Evolutionary conservation across 1,140 invertebrate genomes (phyloP), one percentile per base, ranked within the genome.

Genomic region (Drosophila carrolli): DNA sequence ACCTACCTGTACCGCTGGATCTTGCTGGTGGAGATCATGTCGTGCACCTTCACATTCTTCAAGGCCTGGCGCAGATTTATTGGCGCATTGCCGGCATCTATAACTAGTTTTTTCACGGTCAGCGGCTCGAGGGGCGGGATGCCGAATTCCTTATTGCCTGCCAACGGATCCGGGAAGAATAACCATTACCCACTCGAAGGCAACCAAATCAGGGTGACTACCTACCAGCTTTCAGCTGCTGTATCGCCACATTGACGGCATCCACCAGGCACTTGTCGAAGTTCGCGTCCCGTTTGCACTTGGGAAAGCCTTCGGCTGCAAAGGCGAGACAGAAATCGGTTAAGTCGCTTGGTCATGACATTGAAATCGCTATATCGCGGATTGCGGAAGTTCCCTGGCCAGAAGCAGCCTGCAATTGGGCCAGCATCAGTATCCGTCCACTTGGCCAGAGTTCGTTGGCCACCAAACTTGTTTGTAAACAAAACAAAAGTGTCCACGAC

Each of bases 1-100:
- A 65, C 61, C 59, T 66, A 92, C 91, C 91, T 81, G 58, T 92
- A 92, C 44, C 83, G 78, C 40, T 81, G 77, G n/a, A 92, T 88
- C 77, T 89, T 92, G 66, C 91, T 92, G 7, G 91, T 91, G 37
- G 81, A 90, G 58, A 92, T 94, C 50, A 95, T 78, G 44, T 94
- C 94, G 70, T 94, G 60, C 32, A 95, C 56, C 79, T 94, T 93
- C 29, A 94, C 82, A 82, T 95, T 94, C 73, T 91, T 93, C 77
- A 94, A 94, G 50, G 93, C 90, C 75, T 95, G 94, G 23, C 91
- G 93, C 10, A 95, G 88, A 38, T 93, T 91, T 9, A 95, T 94
- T 16, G 94, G 92, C 23, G 91, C 82, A 71, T 82, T 92, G 55
- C 91, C 90, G 62, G 91, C 82, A 16, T 92, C 85, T 61, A 93